Conservation (phyloP, 2,888 invertebrate genomes). For the Rhagophthalmus giganteus region DNA sequence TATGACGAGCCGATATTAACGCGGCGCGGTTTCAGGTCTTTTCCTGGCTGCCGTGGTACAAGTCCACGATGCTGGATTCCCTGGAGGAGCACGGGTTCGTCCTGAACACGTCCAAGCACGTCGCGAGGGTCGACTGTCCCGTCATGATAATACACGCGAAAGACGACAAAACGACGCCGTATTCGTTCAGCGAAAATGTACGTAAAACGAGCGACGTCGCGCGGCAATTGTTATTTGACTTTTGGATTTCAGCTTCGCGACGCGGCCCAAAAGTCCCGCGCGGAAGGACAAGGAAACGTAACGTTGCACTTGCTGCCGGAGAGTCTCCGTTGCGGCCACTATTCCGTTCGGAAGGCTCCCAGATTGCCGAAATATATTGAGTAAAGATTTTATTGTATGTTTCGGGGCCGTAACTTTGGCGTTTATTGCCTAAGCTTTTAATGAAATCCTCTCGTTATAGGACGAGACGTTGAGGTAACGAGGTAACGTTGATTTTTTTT, state of each 20-base stretch:
- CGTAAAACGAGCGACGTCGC: neutral
- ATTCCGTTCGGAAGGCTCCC: conserved; percentile 42
- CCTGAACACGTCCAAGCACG: conserved; percentile 77
- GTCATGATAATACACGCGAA: conserved; percentile 63
- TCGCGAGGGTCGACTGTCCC: conserved; percentile 68
- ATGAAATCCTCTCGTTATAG: too few species aligned
- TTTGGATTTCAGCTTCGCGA: conserved; percentile 34
- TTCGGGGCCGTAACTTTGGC: too few species aligned
- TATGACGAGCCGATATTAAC: neutral
- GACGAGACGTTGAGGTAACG: too few species aligned
- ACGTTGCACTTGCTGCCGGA: conserved; percentile 40
- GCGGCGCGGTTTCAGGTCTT: conserved; percentile 62
- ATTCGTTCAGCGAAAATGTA: conserved; percentile 44
- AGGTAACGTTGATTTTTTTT: too few species aligned
- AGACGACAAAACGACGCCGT: conserved; percentile 48
- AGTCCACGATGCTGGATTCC: conserved; percentile 75
- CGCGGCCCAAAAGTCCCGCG: conserved; percentile 35
- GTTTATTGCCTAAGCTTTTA: too few species aligned
- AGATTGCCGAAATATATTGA: conserved; percentile 28
- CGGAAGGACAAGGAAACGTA: conserved; percentile 38
- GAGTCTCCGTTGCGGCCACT: conserved; percentile 41
- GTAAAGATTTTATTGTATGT: too few species aligned
- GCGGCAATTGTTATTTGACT: neutral
- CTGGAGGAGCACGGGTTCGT: conserved; percentile 71
- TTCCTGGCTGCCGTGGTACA: conserved; percentile 82